Evolutionary conservation across 37 sponge, comb jelly and placozoan genomes (phyloP).

Genomic region (Geodia barretti): DNA sequence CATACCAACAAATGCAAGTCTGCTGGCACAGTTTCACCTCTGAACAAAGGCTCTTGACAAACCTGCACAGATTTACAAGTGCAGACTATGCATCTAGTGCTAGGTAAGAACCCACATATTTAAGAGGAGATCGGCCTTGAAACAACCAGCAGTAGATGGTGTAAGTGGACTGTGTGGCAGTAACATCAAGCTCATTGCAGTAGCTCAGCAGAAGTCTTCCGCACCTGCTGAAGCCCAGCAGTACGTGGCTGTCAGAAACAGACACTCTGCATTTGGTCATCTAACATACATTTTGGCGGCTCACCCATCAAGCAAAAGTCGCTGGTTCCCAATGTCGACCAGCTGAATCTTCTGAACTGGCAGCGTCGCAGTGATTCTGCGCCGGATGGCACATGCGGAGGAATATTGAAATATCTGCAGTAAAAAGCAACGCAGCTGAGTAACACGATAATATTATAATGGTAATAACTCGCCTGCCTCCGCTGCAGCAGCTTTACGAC

Average conservation of each 20-base stretch:
- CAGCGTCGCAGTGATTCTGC: too few species aligned
- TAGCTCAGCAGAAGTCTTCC: slow-evolving; percentile 22
- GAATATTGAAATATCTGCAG: background rate
- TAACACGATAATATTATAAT: too few species aligned
- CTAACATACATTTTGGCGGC: too few species aligned
- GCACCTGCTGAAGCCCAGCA: slow-evolving; percentile 36
- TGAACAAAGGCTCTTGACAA: background rate
- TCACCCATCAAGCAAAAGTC: too few species aligned
- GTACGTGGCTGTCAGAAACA: slow-evolving; percentile 15
- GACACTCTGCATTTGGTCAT: background rate
- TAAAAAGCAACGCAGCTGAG: too few species aligned
- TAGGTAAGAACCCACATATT: background rate
- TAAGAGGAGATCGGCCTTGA: slow-evolving; percentile 3
- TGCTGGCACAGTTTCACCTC: background rate
- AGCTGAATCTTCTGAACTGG: too few species aligned
- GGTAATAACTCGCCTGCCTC: too few species aligned
- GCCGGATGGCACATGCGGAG: background rate
- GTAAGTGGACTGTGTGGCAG: background rate
- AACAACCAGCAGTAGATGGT: slow-evolving; percentile 44
- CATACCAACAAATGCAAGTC: slow-evolving; percentile 19
- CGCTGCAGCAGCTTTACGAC: too few species aligned
- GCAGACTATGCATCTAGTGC: background rate
- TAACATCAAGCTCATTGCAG: background rate
- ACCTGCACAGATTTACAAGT: slow-evolving; percentile 1
- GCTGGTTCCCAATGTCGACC: too few species aligned